These are phyloP conservation scores for Eupithecia subfuscata DNA, from an alignment of 2,888 invertebrate genomes.

Conservation along the genomic window DNA sequence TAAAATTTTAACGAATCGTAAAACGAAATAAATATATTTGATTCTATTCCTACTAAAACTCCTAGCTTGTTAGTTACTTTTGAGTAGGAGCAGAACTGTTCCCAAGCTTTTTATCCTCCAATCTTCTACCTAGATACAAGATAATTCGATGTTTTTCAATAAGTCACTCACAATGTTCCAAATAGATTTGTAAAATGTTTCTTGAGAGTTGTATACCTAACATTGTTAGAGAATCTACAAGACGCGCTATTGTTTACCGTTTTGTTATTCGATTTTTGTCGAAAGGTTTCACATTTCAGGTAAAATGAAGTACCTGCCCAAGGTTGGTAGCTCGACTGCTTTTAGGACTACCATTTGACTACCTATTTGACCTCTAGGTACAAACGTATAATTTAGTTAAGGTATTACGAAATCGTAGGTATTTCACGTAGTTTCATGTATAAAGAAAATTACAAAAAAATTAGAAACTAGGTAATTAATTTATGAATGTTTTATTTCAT, in stretches of 20 bases:
- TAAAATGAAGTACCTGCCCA: not conserved
- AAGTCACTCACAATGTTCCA: not conserved
- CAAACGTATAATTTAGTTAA: not conserved
- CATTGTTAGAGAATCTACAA: too few species aligned
- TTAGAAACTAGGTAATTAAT: not conserved
- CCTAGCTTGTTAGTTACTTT: not conserved
- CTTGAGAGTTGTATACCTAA: not conserved
- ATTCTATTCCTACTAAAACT: not conserved
- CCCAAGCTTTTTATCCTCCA: not conserved
- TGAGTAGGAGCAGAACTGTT: not conserved
- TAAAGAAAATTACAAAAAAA: not conserved
- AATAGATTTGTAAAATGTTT: not conserved
- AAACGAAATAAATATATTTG: not conserved
- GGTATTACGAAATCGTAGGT: not conserved
- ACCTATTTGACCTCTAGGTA: not conserved
- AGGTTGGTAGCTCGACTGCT: not conserved
- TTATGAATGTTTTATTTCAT: not conserved
- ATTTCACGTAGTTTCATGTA: not conserved
- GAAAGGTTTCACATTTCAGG: too few species aligned
- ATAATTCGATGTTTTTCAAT: not conserved
- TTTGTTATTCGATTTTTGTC: too few species aligned
- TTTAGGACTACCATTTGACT: not conserved
- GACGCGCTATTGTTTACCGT: too few species aligned
- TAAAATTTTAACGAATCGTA: too few species aligned
- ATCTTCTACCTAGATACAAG: too few species aligned